Evolutionary conservation across 2,888 invertebrate genomes (phyloP), one percentile per base, ranked within the genome.

Genomic region (Oegoconia quadripuncta): DNA sequence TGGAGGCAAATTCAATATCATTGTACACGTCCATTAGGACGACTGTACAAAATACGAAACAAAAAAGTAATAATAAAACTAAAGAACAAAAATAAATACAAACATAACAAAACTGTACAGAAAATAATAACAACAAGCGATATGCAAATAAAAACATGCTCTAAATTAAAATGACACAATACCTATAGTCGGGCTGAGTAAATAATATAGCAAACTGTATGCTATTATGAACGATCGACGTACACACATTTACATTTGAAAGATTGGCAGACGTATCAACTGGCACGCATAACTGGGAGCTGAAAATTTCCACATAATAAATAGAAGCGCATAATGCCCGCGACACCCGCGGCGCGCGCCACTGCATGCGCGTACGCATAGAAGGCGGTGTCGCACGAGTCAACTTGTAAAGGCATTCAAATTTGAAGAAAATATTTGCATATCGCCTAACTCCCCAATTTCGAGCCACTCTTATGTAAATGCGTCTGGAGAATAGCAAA

Each of bases 1-100:
- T 74, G 74, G 77, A 79, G 81, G 79, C 80, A 77, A 79, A 74
- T 64, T 74, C 64, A 73, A 73, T 74, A 74, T 75, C 64, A 67
- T 67, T 59, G 62, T 55, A 54, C 50, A 59, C 59, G 64, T 62
- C 61, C 60, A 62, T 62, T 65, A 65, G 56, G 67, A 63, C 33
- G 36, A 29, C 33, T 22, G 70, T 61, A 69, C 64, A 67, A 27
- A 12, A 55, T 61, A 69, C 69, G 64, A 74, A 81, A 78, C 65
- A 74, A 74, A 70, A 77, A 66, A 65, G 69, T 63, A 60, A 69
- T 59, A 70, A 71, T 74, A 80, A 73, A 78, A 77, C 65, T 71
- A 74, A 73, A 74, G 73, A 74, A 78, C 81, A 81, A 83, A 87
- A 87, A 87, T 83, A 86, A 80, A 87, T 82, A 84, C 86, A 86